A percentile compares a stretch with the other conserved stretches of the same genome.
These are phyloP conservation scores for Spilosoma lubricipeda DNA, from an alignment of 2,888 invertebrate species.

Conservation along the genomic window DNA sequence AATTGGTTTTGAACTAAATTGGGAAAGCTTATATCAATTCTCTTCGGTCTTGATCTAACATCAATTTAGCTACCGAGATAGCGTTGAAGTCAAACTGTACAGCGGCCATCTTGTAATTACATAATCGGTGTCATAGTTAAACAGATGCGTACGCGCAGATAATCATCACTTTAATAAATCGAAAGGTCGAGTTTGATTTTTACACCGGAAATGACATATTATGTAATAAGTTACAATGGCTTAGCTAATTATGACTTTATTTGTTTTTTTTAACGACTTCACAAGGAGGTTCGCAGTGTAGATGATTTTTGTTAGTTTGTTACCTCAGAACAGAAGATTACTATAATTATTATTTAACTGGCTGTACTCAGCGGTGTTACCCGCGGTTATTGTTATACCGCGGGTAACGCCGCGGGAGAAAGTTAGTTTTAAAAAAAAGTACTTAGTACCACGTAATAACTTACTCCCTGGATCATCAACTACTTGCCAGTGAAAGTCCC, in stretches of 20 bases:
- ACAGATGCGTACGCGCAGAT: neutral
- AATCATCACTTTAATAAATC: neutral
- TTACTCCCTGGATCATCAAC: no score
- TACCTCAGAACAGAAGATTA: no score
- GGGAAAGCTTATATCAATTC: neutral
- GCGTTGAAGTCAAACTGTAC: neutral
- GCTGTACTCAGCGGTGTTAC: no score
- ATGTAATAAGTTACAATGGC: neutral
- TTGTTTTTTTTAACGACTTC: neutral
- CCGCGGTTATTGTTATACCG: no score
- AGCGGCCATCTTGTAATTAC: neutral
- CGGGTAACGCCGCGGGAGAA: no score
- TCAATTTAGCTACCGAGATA: neutral
- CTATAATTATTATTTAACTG: no score
- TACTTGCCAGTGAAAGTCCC: no score
- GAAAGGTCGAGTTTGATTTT: slow-evolving; percentile 2
- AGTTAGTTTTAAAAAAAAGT: no score
- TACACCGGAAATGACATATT: slow-evolving; percentile 6
- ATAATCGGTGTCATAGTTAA: neutral
- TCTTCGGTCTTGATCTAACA: neutral
- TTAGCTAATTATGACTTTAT: neutral
- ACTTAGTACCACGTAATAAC: no score
- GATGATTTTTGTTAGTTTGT: neutral
- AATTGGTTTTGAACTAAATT: neutral
- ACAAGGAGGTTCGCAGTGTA: neutral